Conservation (phyloP, 2,797 vertebrate species). For the Hydrophis major region DNA sequence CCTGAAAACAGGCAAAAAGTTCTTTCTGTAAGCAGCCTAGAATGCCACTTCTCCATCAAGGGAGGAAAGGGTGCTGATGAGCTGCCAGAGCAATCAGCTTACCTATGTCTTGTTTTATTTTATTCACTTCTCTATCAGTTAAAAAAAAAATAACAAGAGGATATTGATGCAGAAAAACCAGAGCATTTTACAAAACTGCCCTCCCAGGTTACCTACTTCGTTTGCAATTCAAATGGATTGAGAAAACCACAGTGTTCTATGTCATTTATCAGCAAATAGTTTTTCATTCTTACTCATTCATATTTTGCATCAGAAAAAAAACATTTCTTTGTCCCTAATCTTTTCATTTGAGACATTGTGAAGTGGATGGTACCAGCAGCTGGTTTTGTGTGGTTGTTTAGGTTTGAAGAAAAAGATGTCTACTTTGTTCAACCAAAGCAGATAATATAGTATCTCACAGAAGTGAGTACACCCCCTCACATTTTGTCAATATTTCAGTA, state of each 20-base stretch:
- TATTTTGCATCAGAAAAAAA: background rate
- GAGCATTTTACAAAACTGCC: background rate
- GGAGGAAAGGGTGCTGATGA: background rate
- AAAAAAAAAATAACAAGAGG: background rate
- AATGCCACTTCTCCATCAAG: background rate
- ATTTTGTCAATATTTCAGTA: no score
- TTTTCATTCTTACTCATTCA: background rate
- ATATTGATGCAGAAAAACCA: background rate
- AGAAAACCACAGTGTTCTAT: background rate
- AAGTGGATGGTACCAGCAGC: background rate
- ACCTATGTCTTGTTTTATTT: background rate
- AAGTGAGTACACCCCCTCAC: no score
- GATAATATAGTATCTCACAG: background rate
- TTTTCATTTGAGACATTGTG: background rate
- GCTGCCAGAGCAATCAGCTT: background rate
- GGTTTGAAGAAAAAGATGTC: background rate
- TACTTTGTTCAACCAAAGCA: background rate
- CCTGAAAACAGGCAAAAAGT: background rate
- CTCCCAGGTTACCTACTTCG: background rate
- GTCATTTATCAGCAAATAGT: background rate
- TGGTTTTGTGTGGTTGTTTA: background rate
- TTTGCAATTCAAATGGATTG: background rate
- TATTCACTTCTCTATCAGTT: background rate
- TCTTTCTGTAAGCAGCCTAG: background rate
- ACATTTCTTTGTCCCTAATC: background rate